A percentile compares a stretch with the other conserved stretches of the same genome.
phyloP scores from a whole-genome alignment of 2,797 vertebrate genomes.

The Siniperca scherzeri region DNA sequence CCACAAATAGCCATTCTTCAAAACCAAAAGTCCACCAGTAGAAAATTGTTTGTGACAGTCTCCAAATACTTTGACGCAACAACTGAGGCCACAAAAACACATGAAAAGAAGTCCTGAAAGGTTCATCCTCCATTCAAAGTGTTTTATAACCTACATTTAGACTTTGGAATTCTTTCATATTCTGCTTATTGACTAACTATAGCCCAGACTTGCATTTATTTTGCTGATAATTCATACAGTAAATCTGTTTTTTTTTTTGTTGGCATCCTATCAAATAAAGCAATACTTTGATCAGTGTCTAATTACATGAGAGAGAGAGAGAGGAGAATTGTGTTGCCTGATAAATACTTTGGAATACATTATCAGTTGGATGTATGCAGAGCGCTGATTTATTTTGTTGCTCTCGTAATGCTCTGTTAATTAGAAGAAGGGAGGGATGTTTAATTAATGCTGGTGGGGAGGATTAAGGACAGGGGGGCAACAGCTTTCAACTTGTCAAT shows the following conservation, averaged over 20 bases:
- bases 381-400: slow-evolving; percentile 77
- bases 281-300: slow-evolving; percentile 81
- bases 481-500: slow-evolving; percentile 79
- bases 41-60: slow-evolving; percentile 45
- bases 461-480: slow-evolving; percentile 65
- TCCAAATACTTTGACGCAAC: slow-evolving; percentile 28
- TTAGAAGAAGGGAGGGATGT: slow-evolving; percentile 78
- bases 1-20: slow-evolving; percentile 44
- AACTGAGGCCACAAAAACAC: slow-evolving; percentile 35
- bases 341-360: slow-evolving; percentile 73
- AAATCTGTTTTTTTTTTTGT: slow-evolving; percentile 34
- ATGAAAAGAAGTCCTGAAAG: slow-evolving; percentile 11
- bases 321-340: slow-evolving; percentile 54
- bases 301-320: slow-evolving; percentile 77
- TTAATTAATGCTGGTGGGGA: slow-evolving; percentile 79
- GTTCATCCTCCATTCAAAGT: slow-evolving; percentile 11
- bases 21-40: slow-evolving; percentile 14
- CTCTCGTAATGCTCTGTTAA: slow-evolving; percentile 80
- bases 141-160: slow-evolving; percentile 22
- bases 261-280: slow-evolving; percentile 72
- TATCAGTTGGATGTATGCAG: slow-evolving; percentile 64
- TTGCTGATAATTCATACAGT: slow-evolving; percentile 64
- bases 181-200: slow-evolving; percentile 56
- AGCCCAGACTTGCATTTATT: slow-evolving; percentile 57
- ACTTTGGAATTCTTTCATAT: slow-evolving; percentile 41